Conservation (phyloP, 2,888 invertebrate species). For the Cybosia mesomella region DNA sequence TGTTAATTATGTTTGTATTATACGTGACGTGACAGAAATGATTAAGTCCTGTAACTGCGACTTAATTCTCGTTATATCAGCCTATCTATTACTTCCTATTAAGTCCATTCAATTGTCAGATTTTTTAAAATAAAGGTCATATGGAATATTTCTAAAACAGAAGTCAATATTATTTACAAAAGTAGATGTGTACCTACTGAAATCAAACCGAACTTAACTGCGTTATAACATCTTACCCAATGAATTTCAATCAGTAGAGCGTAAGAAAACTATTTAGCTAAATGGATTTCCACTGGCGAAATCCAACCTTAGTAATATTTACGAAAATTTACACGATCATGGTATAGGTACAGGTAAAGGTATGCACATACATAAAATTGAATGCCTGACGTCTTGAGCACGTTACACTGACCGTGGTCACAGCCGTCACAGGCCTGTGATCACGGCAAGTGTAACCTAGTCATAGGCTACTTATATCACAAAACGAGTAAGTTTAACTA, state of each 20-base stretch:
- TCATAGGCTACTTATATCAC: neutral
- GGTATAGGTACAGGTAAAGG: neutral
- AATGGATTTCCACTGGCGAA: neutral
- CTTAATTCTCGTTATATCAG: neutral
- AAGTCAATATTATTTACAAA: too few species aligned
- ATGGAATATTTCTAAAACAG: too few species aligned
- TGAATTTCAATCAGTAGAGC: too few species aligned
- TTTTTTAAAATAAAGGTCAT: too few species aligned
- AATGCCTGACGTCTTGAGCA: neutral
- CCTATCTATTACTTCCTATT: neutral
- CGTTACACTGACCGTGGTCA: slow-evolving; percentile 1
- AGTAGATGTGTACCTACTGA: neutral
- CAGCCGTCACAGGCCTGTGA: neutral
- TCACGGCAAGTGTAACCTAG: neutral
- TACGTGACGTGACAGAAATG: neutral
- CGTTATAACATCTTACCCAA: neutral
- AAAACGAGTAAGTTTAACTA: neutral
- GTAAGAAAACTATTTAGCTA: too few species aligned
- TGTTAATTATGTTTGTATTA: neutral
- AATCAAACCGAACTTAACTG: neutral
- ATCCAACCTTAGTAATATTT: neutral
- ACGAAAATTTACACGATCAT: neutral
- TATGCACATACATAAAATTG: neutral
- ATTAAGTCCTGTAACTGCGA: neutral
- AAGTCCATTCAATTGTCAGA: neutral